These are phyloP conservation scores for Octonoba sinensis DNA, from an alignment of 2,888 invertebrate species.

Conservation along the genomic window DNA sequence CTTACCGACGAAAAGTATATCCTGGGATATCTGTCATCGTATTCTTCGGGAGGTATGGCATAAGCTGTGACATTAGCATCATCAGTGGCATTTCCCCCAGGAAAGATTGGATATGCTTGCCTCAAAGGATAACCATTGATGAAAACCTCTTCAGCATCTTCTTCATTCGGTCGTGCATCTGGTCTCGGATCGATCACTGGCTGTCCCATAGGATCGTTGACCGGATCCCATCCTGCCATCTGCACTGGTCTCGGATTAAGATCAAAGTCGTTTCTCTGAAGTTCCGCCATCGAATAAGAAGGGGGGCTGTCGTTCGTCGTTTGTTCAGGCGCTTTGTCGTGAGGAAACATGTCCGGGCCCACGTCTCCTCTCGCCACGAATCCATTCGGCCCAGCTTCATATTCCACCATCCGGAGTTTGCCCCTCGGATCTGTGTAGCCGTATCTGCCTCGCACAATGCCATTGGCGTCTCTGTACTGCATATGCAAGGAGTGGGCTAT, in stretches of 20 bases:
- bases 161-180: neutral
- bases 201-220: conserved; percentile 26
- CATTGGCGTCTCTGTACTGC: conserved; percentile 64
- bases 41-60: conserved; percentile 13
- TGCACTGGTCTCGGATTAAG: conserved; percentile 30
- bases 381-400: conserved; percentile 63
- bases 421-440: conserved; percentile 66
- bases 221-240: conserved; percentile 57
- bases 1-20: conserved; percentile 26
- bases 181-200: neutral
- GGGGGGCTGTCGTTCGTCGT: neutral
- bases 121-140: neutral
- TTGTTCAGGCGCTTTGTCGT: conserved; percentile 26
- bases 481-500: conserved; percentile 66
- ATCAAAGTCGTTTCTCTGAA: conserved; percentile 15
- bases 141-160: neutral
- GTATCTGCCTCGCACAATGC: conserved; percentile 65
- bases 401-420: conserved; percentile 61
- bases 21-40: conserved; percentile 33
- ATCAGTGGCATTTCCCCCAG: neutral
- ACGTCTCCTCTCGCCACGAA: conserved; percentile 55
- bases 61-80: neutral
- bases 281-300: neutral
- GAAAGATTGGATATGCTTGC: too few relatives aligned
- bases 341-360: conserved; percentile 45